Base-by-base conservation (phyloP, 2,888 invertebrate species). In the Amaurobius ferox region DNA sequence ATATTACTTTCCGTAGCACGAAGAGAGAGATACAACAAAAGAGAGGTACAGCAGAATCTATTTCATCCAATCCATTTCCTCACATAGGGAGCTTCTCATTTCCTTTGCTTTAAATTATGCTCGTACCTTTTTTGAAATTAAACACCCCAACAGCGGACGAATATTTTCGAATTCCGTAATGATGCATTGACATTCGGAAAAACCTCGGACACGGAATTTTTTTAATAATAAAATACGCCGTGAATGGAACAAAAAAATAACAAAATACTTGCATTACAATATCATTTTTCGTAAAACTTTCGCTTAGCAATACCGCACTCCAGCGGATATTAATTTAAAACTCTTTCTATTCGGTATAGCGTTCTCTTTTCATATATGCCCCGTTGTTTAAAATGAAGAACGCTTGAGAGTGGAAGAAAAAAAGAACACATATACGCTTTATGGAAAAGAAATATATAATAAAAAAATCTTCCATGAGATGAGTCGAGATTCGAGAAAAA, bases 261-360 rank as follows among this genome's bases (percentile, higher is more conserved):
- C 71, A 73, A 74, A 73, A 39, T 29, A 68, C 66, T 74, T 80
- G 73, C 80, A 80, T 73, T 80, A 80, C 80, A 74, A 80, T 80
- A 80, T 80, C 80, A 73, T 73, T 79, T 80, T 80, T 80, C 70
- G 61, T 67, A 80, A 77, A 83, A 76, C 71, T 71, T 74, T 83
- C 70, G 48, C 77, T 83, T 71, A 83, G 83, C 76, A 83, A 83
- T 77, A 77, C 83, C 71, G 72, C 77, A 83, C 83, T 83, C 62
- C 66, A 39, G 64, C 83, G 83, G 83, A 83, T 83, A 83, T 83
- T 83, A 83, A 83, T 83, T 83, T 83, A 83, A 83, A 83, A 83
- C 77, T 77, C 77, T 76, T 83, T 77, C 66, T 77, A 68, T 66
- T 72, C 83, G 66, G 71, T 83, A 77, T 74, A 70, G 61, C 40